A percentile compares a stretch with the other conserved stretches of the same genome.
phyloP scores from a whole-genome alignment of 2,113 vertebrate species.

The Baryphthengus martii region DNA sequence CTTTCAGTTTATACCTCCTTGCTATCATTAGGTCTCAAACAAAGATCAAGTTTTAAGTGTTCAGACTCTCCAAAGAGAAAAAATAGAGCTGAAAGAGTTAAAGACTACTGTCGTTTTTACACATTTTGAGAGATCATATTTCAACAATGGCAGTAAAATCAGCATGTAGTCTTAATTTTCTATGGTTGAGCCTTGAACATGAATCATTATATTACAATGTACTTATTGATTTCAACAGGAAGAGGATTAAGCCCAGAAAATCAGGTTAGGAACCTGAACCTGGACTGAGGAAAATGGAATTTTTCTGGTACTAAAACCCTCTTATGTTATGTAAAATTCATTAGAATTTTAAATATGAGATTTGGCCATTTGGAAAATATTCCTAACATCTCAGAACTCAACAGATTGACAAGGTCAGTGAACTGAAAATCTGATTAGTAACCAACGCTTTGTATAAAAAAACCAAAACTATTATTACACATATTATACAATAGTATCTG shows the following conservation, averaged over 20 bases:
- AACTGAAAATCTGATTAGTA: slow-evolving; percentile 28
- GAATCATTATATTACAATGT: slow-evolving; percentile 90
- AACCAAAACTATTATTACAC: background rate
- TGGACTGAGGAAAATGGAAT: slow-evolving; percentile 80
- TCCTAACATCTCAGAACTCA: slow-evolving; percentile 37
- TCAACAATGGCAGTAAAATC: slow-evolving; percentile 77
- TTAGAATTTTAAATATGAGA: slow-evolving; percentile 65
- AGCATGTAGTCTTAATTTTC: slow-evolving; percentile 80
- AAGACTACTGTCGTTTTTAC: slow-evolving; percentile 62
- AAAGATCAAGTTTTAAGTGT: background rate
- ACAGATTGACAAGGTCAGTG: background rate
- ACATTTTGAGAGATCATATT: slow-evolving; percentile 73
- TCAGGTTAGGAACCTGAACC: slow-evolving; percentile 84
- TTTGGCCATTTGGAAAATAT: slow-evolving; percentile 61
- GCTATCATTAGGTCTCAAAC: background rate
- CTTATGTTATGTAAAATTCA: slow-evolving; percentile 81
- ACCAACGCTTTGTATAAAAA: background rate
- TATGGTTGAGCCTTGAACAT: slow-evolving; percentile 81
- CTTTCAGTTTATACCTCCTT: background rate
- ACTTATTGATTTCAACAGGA: slow-evolving; percentile 95
- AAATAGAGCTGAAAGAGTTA: slow-evolving; percentile 59
- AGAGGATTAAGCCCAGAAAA: slow-evolving; percentile 91
- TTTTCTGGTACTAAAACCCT: slow-evolving; percentile 82
- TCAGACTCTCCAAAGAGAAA: background rate
- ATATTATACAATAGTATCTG: background rate